A percentile compares a stretch with the other conserved stretches of the same genome.
Conservation (phyloP, 2,888 invertebrate genomes). For the Philonicus albiceps region DNA sequence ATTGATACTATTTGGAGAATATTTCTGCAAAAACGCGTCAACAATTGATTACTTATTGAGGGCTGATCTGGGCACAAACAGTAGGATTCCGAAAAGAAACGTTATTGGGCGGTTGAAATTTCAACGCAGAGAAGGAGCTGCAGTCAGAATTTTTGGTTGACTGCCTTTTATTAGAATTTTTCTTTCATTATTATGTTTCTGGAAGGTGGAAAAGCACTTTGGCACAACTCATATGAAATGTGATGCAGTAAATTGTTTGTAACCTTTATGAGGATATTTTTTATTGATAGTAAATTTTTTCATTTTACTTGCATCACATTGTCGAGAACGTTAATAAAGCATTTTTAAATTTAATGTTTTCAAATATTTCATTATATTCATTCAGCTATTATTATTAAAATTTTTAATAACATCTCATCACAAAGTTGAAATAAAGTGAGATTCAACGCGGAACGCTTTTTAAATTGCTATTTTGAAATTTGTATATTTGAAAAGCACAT, state of each 20-base stretch:
- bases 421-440: too few species aligned
- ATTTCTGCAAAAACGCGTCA: neutral
- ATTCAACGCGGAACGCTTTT: too few species aligned
- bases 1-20: slow-evolving; percentile 18
- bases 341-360: neutral
- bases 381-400: neutral
- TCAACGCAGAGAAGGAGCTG: neutral
- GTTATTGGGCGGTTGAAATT: neutral
- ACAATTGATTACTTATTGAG: neutral
- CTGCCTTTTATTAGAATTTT: neutral
- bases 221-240: neutral
- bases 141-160: neutral
- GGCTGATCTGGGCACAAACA: neutral
- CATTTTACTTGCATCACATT: neutral
- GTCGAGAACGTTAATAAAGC: neutral
- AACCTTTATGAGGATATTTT: neutral
- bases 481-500: too few species aligned
- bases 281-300: neutral
- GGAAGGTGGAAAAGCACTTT: neutral
- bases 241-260: neutral
- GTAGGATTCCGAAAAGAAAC: neutral
- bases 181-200: neutral
- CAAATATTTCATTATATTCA: neutral
- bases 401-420: neutral
- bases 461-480: too few species aligned